Evolutionary conservation across 2,797 vertebrate genomes (phyloP).

Genomic region (Danio tinwini): DNA sequence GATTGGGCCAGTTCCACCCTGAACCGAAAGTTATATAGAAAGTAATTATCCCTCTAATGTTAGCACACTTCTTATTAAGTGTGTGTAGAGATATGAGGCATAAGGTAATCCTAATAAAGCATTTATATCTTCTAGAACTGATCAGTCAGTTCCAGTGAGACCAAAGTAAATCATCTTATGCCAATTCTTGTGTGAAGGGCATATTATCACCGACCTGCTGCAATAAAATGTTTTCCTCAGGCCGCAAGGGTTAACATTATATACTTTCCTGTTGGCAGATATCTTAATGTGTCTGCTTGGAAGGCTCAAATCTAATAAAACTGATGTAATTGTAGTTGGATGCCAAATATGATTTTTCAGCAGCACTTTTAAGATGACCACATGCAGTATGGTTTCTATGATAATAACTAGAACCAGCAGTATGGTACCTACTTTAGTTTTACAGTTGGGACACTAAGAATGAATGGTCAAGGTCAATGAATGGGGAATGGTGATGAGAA

Average conservation of each 20-base stretch:
- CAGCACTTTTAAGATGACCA: not conserved
- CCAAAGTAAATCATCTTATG: not conserved
- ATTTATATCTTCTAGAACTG: not conserved
- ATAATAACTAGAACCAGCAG: not conserved
- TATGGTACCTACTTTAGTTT: not conserved
- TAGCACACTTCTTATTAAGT: not conserved
- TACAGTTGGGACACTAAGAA: not conserved
- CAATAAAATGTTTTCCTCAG: conserved; percentile 11
- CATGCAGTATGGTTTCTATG: not conserved
- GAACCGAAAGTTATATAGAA: too few species aligned
- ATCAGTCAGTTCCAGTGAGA: conserved; percentile 3
- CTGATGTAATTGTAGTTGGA: not conserved
- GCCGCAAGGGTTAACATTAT: not conserved
- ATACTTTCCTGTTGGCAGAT: conserved; percentile 22
- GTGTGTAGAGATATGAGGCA: not conserved
- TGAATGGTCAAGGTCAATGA: not conserved
- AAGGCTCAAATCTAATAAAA: conserved; percentile 9
- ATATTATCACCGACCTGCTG: not conserved
- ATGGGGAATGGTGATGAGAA: not conserved
- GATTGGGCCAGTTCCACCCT: too few species aligned
- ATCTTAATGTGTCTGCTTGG: not conserved
- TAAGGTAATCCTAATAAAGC: not conserved
- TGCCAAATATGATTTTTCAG: not conserved
- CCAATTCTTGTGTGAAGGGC: not conserved
- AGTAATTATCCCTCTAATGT: not conserved